phyloP scores from a whole-genome alignment of 2,888 invertebrate species.

The Synergus japonicus region DNA sequence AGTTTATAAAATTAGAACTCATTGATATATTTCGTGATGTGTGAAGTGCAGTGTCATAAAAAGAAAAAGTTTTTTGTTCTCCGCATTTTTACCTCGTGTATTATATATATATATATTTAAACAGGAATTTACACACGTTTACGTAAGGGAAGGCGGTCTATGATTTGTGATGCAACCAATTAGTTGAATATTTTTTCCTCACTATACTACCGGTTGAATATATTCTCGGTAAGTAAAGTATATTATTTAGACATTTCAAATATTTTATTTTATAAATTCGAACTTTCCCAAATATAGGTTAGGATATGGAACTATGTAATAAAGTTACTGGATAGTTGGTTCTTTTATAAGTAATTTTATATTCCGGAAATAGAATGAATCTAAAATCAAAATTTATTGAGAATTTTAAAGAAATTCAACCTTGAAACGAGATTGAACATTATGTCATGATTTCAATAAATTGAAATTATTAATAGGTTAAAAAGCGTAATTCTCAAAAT shows the following conservation, averaged over 20 bases:
- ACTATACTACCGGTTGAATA: conserved; percentile 4
- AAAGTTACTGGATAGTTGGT: neutral
- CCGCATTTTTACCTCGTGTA: conserved; percentile 3
- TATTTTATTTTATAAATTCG: neutral
- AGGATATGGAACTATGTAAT: neutral
- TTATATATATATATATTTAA: neutral
- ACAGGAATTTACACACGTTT: conserved; percentile 10
- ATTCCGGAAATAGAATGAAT: neutral
- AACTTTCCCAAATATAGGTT: neutral
- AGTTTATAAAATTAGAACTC: neutral
- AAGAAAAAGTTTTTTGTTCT: neutral
- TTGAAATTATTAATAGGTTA: neutral
- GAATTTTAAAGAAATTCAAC: too few species aligned
- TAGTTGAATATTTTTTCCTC: conserved; percentile 12
- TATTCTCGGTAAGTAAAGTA: neutral
- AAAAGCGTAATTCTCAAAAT: neutral
- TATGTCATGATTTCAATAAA: neutral
- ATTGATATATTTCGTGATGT: neutral
- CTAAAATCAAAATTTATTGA: neutral
- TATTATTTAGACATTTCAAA: neutral
- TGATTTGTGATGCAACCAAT: conserved; percentile 30
- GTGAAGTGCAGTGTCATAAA: neutral
- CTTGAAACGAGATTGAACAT: neutral
- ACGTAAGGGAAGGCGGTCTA: neutral
- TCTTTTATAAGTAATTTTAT: neutral